Percentiles rank a stretch among this genome's conserved stretches.
phyloP scores from a whole-genome alignment of 2,888 invertebrate genomes.

The Dendrolimus houi region DNA sequence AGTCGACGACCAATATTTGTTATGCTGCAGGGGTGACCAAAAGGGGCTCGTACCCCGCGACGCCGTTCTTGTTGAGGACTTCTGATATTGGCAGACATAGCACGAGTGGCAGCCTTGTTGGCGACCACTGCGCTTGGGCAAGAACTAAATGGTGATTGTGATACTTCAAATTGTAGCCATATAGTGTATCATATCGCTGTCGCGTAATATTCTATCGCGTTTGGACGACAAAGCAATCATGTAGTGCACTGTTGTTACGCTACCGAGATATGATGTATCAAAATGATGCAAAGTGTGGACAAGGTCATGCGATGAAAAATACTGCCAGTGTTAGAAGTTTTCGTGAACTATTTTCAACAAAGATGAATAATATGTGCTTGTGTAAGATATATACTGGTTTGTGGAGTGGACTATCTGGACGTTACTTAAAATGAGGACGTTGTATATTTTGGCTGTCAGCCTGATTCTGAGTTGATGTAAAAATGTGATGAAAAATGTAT shows the following conservation, averaged over 20 bases:
- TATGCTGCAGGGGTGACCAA: constrained; percentile 85
- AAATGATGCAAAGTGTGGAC: no score
- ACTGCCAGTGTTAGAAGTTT: no score
- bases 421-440: constrained; percentile 3
- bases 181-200: constrained; percentile 8
- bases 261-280: no score
- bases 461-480: constrained; percentile 18
- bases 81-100: constrained; percentile 68
- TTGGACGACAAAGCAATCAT: no score
- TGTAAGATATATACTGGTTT: no score
- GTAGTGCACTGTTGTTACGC: no score
- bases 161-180: constrained; percentile 7
- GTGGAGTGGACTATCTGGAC: no score
- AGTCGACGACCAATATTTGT: constrained; percentile 84
- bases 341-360: no score
- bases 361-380: no score
- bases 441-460: constrained; percentile 23
- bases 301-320: no score
- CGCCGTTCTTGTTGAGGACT: constrained; percentile 77
- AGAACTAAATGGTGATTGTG: constrained; percentile 11
- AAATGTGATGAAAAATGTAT: constrained; percentile 21
- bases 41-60: constrained; percentile 86
- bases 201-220: no score
- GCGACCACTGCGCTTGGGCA: constrained; percentile 49
- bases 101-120: constrained; percentile 63